phyloP scores from a whole-genome alignment of 2,888 invertebrate species.

The Tethea ocularis region DNA sequence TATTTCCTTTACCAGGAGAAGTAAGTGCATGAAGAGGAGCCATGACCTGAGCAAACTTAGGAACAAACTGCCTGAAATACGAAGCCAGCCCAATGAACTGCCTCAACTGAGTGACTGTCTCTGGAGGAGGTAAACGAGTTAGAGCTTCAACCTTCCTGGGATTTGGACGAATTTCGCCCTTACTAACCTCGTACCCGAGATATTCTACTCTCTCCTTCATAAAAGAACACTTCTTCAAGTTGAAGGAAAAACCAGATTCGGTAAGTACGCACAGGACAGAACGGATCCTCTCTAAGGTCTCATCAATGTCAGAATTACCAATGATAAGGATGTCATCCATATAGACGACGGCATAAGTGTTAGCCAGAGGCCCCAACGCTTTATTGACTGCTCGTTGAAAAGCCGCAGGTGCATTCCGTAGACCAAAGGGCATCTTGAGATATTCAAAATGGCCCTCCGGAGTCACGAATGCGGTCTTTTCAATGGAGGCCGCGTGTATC shows the following conservation, averaged over 20 bases:
- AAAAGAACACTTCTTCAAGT: conserved; percentile 24
- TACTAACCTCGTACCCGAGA: conserved; percentile 19
- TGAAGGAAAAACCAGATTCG: conserved; percentile 24
- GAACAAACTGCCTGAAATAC: conserved; percentile 28
- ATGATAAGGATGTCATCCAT: conserved; percentile 16
- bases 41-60: conserved; percentile 17
- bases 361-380: conserved; percentile 15
- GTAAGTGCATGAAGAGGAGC: conserved; percentile 19
- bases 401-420: conserved; percentile 19
- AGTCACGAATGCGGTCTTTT: conserved; percentile 20
- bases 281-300: conserved; percentile 12
- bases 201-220: conserved; percentile 22
- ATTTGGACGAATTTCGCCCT: conserved; percentile 26
- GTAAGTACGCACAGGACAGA: conserved; percentile 14
- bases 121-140: conserved; percentile 15
- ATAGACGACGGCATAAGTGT: conserved; percentile 14
- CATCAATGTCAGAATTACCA: not conserved
- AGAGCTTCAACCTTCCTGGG: conserved; percentile 26
- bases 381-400: conserved; percentile 23
- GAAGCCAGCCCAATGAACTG: conserved; percentile 33
- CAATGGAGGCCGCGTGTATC: conserved; percentile 16
- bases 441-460: conserved; percentile 22
- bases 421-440: conserved; percentile 23
- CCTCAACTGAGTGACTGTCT: conserved; percentile 21
- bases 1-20: not conserved